A percentile compares a stretch with the other conserved stretches of the same genome.
Evolutionary conservation across 2,888 invertebrate genomes (phyloP).

Genomic region (Cryptus armator): DNA sequence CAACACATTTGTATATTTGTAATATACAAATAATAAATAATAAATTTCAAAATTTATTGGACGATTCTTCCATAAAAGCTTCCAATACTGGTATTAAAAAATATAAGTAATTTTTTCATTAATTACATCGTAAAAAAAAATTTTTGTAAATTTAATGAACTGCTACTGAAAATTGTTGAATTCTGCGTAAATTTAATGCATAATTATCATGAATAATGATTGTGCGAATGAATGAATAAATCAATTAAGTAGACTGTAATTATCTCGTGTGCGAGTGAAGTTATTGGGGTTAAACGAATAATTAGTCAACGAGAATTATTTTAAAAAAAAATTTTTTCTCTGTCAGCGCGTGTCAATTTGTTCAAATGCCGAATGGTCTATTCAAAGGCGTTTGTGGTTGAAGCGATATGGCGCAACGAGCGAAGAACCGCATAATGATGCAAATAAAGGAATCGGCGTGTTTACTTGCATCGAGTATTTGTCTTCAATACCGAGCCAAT

Average conservation of each 20-base stretch:
- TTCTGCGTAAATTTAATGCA: no score
- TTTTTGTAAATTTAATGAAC: no score
- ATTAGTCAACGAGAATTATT: background rate
- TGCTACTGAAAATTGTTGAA: no score
- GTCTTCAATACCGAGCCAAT: slow-evolving; percentile 16
- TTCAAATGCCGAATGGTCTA: background rate
- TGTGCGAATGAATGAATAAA: no score
- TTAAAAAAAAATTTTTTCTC: background rate
- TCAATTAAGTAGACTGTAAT: background rate
- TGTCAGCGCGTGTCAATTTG: background rate
- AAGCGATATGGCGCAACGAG: slow-evolving; percentile 39
- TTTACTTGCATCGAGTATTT: slow-evolving; percentile 21
- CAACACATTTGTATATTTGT: background rate
- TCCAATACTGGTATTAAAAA: no score
- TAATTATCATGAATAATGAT: no score
- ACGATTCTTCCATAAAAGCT: no score
- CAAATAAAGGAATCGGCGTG: slow-evolving; percentile 40
- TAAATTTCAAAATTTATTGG: no score
- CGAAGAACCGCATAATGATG: slow-evolving; percentile 47
- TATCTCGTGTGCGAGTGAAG: background rate
- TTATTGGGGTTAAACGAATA: background rate
- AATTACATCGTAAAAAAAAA: no score
- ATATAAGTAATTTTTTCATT: no score
- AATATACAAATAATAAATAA: no score
- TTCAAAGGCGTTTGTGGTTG: slow-evolving; percentile 27